These are phyloP conservation scores for Balaeniceps rex DNA, from an alignment of 2,113 vertebrate species.

Conservation along the genomic window DNA sequence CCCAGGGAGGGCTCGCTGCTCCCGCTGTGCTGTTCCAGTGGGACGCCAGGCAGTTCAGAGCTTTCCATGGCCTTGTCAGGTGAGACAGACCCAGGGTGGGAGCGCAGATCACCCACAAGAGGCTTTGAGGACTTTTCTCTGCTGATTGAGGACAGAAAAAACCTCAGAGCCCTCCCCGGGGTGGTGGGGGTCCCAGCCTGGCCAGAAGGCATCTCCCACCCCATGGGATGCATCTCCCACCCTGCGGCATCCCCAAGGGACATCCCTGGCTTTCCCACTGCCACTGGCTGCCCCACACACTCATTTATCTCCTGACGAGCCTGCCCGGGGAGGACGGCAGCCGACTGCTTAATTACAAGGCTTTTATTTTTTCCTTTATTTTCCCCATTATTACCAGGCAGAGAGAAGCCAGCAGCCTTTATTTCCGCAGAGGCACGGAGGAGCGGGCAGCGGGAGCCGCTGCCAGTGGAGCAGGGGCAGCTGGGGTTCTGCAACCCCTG, in stretches of 20 bases:
- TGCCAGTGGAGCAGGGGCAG: not conserved
- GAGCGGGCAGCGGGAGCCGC: not conserved
- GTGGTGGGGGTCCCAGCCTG: not conserved
- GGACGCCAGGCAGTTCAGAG: not conserved
- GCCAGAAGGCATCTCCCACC: not conserved
- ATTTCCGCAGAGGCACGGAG: not conserved
- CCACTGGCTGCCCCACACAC: not conserved
- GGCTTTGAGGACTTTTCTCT: not conserved
- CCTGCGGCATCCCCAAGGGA: not conserved
- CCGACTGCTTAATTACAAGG: slow-evolving; percentile 1
- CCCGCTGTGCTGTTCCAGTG: not conserved
- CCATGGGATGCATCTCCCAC: not conserved
- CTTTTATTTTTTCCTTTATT: too few relatives aligned
- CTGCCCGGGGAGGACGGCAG: not conserved
- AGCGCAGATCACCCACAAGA: rapidly evolving
- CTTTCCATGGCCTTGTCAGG: not conserved
- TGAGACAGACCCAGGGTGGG: not conserved
- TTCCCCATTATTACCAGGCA: not conserved
- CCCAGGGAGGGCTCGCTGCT: not conserved
- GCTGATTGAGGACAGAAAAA: not conserved
- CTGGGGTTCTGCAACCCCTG: not conserved
- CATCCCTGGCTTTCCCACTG: not conserved
- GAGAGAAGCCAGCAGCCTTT: not conserved
- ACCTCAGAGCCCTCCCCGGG: not conserved
- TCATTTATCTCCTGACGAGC: not conserved